These are phyloP conservation scores for Ostrea denselamellosa DNA, from an alignment of 1,140 invertebrate genomes.

Conservation along the genomic window DNA sequence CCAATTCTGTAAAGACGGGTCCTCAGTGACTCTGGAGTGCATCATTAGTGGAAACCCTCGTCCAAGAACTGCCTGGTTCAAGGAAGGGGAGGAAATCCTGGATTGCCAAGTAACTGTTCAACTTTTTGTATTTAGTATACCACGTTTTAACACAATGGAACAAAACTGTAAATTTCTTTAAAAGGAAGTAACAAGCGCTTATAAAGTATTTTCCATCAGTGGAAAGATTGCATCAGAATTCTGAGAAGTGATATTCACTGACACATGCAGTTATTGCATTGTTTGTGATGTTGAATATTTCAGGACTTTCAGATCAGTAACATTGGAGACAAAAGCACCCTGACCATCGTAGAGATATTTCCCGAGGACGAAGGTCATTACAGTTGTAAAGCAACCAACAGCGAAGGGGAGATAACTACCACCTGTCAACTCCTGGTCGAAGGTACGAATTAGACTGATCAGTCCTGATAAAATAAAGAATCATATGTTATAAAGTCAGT, in stretches of 20 bases:
- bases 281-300: constrained; percentile 33
- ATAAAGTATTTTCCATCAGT: no score
- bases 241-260: no score
- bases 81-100: constrained; percentile 74
- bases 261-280: neutral
- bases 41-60: constrained; percentile 76
- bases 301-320: constrained; percentile 74
- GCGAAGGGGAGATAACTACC: constrained; percentile 87
- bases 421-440: constrained; percentile 71
- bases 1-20: constrained; percentile 67
- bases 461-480: neutral
- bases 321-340: constrained; percentile 83
- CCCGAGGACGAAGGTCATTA: constrained; percentile 91
- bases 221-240: no score
- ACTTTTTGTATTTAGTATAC: neutral
- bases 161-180: neutral
- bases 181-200: no score
- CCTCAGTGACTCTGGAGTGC: constrained; percentile 71
- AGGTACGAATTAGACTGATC: constrained; percentile 63
- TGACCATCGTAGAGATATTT: constrained; percentile 74
- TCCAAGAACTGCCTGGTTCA: constrained; percentile 84
- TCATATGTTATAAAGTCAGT: neutral
- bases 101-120: constrained; percentile 68
- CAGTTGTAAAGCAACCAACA: constrained; percentile 92
- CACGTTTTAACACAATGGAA: neutral